Conservation (phyloP, 2,888 invertebrate species). For the Caradrina clavipalpis region DNA sequence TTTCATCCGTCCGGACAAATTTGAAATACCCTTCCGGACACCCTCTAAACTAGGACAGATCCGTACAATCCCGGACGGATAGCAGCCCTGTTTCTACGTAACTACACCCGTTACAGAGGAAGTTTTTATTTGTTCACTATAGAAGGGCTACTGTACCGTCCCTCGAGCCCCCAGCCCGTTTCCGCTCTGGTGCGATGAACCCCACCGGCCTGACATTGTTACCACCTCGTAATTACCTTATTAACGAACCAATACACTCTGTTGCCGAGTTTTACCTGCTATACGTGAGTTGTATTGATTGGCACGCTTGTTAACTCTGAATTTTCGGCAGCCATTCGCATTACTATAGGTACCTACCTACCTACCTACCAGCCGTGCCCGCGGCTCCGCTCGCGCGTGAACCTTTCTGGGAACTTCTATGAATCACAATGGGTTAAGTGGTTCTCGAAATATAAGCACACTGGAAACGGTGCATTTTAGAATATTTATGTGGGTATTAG, state of each 20-base stretch:
- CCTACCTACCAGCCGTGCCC: not conserved
- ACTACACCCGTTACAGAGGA: conserved; percentile 51
- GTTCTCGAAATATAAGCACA: not conserved
- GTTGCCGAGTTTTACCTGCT: conserved; percentile 38
- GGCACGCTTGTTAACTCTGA: conserved; percentile 6
- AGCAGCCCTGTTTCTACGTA: not conserved
- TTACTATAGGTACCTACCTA: too few species aligned
- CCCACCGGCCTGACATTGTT: conserved; percentile 61
- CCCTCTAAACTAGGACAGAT: too few species aligned
- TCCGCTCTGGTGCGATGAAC: conserved; percentile 71
- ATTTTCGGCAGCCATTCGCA: conserved; percentile 29
- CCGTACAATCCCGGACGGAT: too few species aligned
- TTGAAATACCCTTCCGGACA: too few species aligned
- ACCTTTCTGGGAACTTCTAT: not conserved
- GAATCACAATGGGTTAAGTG: not conserved
- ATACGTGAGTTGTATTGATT: conserved; percentile 38
- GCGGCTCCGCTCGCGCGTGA: not conserved
- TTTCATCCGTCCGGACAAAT: too few species aligned
- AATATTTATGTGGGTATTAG: not conserved
- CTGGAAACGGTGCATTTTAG: not conserved
- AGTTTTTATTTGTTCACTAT: conserved; percentile 67
- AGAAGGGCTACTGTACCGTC: conserved; percentile 52
- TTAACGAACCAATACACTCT: conserved; percentile 65
- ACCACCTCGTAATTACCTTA: conserved; percentile 71
- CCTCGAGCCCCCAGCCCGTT: conserved; percentile 63